Evolutionary conservation across 2,888 invertebrate species (phyloP), one percentile per base, ranked within the genome.

Genomic region (Dasypogon diadema): DNA sequence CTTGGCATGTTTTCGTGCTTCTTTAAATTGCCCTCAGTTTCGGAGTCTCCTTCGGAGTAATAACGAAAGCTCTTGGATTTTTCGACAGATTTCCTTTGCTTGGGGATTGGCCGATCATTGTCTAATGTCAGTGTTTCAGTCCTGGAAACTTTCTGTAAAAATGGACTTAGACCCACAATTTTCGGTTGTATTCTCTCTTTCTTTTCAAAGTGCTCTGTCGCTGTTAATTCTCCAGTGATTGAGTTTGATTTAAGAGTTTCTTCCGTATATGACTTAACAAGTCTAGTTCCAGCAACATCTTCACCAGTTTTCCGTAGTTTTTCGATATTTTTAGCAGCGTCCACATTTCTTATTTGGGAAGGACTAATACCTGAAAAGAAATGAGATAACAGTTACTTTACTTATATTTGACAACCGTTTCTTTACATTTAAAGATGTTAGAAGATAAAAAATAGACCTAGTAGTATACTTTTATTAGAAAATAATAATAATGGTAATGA

Each of bases 1-100:
- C 84, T 85, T 77, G 85, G 85, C 83, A 85, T 84, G 65, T 83
- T 83, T 51, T 79, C 77, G 56, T 76, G 55, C 76, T 77, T 77
- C 63, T 78, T 74, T 65, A 77, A 54, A 18, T 21, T 76, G 6
- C 63, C 65, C 34, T 79, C 72, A 8, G 76, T n/a, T 18, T 75
- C 24, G 34, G 37, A 58, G 22, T 74, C 54, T 30, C 54, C 84
- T 80, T 89, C 89, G 34, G 89, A 88, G 78, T 89, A 88, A 82
- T 88, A 88, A 81, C 90, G 89, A 84, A 93, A 92, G 81, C 92
- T 93, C 79, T 92, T 91, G 1, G 92, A 91, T 83, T 93, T 93
- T 68, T 91, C 89, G 22, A 92, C 89, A 21, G 90, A 88, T 83
- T 89, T 90, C 78, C 88, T 87, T 30, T 87, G 83, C 76, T 84